Evolutionary conservation across 2,113 vertebrate genomes (phyloP), one percentile per base, ranked within the genome.

Genomic region (Dromiciops gliroides): DNA sequence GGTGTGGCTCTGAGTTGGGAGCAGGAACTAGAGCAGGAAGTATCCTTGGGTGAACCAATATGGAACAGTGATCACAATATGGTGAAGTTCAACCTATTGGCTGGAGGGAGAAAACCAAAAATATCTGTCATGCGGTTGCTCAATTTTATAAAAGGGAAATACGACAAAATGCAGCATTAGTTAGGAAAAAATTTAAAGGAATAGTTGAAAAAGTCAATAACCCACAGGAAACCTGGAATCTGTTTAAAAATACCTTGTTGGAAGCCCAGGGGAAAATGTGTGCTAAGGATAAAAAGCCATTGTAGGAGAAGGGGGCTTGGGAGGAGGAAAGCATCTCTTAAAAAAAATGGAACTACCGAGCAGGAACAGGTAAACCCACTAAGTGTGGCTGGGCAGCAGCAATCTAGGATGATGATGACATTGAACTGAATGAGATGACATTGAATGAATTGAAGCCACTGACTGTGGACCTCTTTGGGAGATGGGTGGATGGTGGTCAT

Each of bases 161-260:
- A 97, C 95, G 96, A 97, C 96, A 94, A 97, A 97, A 96, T 97
- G 92, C 97, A 96, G 97, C 44, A 75, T 92, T 95, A 94, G 95
- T 92, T 96, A 97, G 97, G 92, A 97, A 98, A 98, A 98, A 98
- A 98, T 97, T 93, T 91, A 97, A 97, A 97, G 96, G 97, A 97
- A 98, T 97, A 96, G 97, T 97, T 98, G 96, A 97, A 97, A 98
- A 97, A 97, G 96, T 97, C 97, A 97, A 97, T 96, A 98, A 97
- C 97, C 95, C 92, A 97, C 97, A 98, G 97, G 97, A 98, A 97
- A 97, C 95, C 97, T 97, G 97, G 97, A 98, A 97, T 97, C 97
- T 97, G 96, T 97, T 97, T 97, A 95, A 97, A 98, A 98, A 98
- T 97, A 97, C 97, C 97, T 97, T 97, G 94, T 93, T 97, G 97